Conservation (phyloP, 2,797 vertebrate genomes). For the Myoxocephalus aenaeus region DNA sequence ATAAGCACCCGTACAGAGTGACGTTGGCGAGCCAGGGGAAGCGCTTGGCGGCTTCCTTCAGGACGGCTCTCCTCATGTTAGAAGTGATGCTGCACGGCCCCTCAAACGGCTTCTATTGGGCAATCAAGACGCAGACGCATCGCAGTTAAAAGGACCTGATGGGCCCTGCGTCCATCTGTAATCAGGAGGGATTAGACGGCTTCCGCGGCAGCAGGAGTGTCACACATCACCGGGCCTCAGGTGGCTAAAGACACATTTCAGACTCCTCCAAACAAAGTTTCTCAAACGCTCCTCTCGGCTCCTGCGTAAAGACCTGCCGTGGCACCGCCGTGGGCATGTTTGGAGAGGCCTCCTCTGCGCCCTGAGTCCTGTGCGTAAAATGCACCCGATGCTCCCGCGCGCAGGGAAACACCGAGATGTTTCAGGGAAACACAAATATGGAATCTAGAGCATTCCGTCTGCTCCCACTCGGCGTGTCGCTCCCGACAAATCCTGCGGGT, state of each 20-base stretch:
- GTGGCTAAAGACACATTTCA: neutral
- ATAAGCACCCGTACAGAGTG: slow-evolving; percentile 87
- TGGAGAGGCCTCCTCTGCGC: neutral
- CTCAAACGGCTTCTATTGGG: slow-evolving; percentile 14
- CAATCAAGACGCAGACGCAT: slow-evolving; percentile 23
- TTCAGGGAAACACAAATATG: neutral
- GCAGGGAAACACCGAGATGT: neutral
- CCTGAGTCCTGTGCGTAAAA: slow-evolving; percentile 25
- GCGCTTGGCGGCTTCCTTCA: slow-evolving; percentile 76
- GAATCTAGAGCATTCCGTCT: slow-evolving; percentile 25
- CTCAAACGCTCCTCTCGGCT: neutral
- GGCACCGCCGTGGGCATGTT: slow-evolving; percentile 2
- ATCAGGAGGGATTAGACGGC: slow-evolving; percentile 60
- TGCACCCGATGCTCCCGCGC: neutral
- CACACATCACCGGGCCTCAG: slow-evolving; percentile 41
- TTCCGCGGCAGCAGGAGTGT: slow-evolving; percentile 41
- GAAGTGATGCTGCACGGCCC: neutral
- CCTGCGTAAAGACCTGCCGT: slow-evolving; percentile 45
- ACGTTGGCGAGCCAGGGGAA: slow-evolving; percentile 92
- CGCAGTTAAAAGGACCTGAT: slow-evolving; percentile 3
- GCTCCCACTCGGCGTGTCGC: slow-evolving; percentile 3
- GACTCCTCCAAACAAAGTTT: neutral
- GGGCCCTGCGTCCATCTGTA: slow-evolving; percentile 51
- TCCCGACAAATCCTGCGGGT: slow-evolving; percentile 69
- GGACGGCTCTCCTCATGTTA: slow-evolving; percentile 72